These are phyloP conservation scores for Uromys caudimaculatus DNA, from an alignment of 2,797 vertebrate genomes.

Conservation along the genomic window DNA sequence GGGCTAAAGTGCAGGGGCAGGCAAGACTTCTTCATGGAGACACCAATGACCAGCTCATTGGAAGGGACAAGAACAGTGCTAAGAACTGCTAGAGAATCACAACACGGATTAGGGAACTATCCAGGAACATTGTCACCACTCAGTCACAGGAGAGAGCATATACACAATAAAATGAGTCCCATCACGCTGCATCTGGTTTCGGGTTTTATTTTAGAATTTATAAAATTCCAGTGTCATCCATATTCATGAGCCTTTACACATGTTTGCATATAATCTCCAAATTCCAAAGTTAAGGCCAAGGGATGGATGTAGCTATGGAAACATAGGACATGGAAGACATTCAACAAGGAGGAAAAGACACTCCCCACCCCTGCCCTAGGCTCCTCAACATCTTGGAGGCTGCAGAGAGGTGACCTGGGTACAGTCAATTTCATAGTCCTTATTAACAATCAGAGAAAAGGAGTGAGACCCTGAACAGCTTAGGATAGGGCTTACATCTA, in stretches of 20 bases:
- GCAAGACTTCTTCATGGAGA: background rate
- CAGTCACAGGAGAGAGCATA: background rate
- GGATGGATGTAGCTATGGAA: constrained; percentile 94
- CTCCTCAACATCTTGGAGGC: background rate
- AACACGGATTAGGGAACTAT: fast-evolving
- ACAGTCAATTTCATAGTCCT: constrained; percentile 77
- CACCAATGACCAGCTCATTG: background rate
- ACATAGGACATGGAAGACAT: constrained; percentile 94
- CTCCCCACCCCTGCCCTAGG: constrained; percentile 73
- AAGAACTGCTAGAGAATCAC: background rate
- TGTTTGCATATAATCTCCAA: constrained; percentile 93
- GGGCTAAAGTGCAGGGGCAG: background rate
- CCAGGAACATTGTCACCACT: too few species aligned
- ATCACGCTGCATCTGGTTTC: constrained; percentile 79
- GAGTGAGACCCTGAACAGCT: background rate
- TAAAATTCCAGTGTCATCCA: constrained; percentile 98
- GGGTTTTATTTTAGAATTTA: constrained; percentile 90
- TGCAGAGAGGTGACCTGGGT: constrained; percentile 69
- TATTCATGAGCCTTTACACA: constrained; percentile 91
- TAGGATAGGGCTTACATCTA: background rate
- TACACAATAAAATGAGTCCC: background rate
- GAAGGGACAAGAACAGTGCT: too few species aligned
- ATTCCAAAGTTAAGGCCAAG: constrained; percentile 97
- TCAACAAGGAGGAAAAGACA: constrained; percentile 84
- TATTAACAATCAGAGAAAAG: constrained; percentile 67